Base-by-base conservation (phyloP, 2,888 invertebrate species). In the Cantharis lateralis region DNA sequence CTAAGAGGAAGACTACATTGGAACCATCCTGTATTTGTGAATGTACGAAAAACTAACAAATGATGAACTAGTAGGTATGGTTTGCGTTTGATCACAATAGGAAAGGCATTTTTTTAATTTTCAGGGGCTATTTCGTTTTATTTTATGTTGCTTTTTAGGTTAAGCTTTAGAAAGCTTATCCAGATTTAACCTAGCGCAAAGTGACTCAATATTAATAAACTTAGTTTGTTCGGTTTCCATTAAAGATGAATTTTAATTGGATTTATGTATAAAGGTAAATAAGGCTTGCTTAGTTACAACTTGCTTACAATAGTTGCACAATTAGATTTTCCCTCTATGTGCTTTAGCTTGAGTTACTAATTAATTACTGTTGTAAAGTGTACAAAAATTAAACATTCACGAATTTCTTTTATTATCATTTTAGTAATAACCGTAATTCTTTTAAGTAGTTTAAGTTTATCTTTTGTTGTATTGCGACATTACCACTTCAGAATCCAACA, bases 181-280 rank as follows among this genome's bases (percentile, higher is more conserved):
- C 10, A 72, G 68, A 66, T 68, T 72, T 63, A 72, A 68, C 61
- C 68, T 26, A 10, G n/a, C 62, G 24, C 18, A 68, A 70, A 68
- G 64, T 72, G 66, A 72, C 72, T 72, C 72, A 68, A 61, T 72
- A 72, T 68, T 72, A 62, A 68, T 68, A 68, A 72, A 72, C 68
- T 72, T 74, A 74, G 74, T 74, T 74, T 74, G 62, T 32, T 26
- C 16, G 69, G 74, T 74, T 62, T 74, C 69, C 62, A 32, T 74
- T n/a, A 62, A 69, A 68, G 62, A 20, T 62, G 74, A 69, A 68
- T 68, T 24, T 69, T 74, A 62, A 74, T 69, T 74, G 74, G 32
- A 74, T 74, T 74, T 69, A 74, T 69, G 63, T 74, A 74, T 70
- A 62, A 32, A 74, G 68, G 62, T 28, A 69, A 26, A 69, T 62